These are phyloP conservation scores for Trematomus bernacchii DNA, from an alignment of 2,797 vertebrate genomes.

Conservation along the genomic window DNA sequence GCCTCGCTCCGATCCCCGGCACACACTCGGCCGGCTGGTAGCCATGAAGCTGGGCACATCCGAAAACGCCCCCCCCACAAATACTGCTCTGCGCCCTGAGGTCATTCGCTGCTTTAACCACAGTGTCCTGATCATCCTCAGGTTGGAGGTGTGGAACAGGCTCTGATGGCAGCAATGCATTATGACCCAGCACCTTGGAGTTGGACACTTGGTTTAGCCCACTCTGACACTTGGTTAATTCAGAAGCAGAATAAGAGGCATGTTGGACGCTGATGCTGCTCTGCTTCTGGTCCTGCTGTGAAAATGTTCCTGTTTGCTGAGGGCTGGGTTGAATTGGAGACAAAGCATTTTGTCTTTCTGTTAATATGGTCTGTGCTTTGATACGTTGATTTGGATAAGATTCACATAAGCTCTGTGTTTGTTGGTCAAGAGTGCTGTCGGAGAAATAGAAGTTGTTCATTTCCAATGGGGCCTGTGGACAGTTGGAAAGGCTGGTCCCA, in stretches of 20 bases:
- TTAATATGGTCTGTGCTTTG: neutral
- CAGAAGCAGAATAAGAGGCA: neutral
- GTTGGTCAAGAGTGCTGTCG: conserved; percentile 17
- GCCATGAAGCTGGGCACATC: conserved; percentile 38
- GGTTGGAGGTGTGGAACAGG: conserved; percentile 9
- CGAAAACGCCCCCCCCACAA: conserved; percentile 31
- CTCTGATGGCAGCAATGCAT: conserved; percentile 4
- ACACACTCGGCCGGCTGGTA: conserved; percentile 45
- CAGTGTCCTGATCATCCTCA: conserved; percentile 2
- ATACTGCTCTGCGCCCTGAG: conserved; percentile 5
- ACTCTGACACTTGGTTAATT: neutral
- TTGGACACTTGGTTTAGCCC: conserved; percentile 23
- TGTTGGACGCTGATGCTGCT: neutral
- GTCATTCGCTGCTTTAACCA: conserved; percentile 8
- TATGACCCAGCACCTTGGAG: neutral
- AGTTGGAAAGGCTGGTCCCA: conserved; percentile 15
- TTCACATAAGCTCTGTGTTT: conserved; percentile 14
- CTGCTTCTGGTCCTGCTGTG: conserved; percentile 21
- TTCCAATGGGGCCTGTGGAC: conserved; percentile 42
- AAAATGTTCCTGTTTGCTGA: conserved; percentile 20
- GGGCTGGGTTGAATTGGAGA: neutral
- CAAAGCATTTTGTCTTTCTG: conserved; percentile 9
- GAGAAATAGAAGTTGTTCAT: conserved; percentile 34
- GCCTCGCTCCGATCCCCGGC: conserved; percentile 40
- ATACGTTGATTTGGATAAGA: neutral